Evolutionary conservation across 2,113 vertebrate genomes (phyloP).

Genomic region (Pantherophis guttatus): DNA sequence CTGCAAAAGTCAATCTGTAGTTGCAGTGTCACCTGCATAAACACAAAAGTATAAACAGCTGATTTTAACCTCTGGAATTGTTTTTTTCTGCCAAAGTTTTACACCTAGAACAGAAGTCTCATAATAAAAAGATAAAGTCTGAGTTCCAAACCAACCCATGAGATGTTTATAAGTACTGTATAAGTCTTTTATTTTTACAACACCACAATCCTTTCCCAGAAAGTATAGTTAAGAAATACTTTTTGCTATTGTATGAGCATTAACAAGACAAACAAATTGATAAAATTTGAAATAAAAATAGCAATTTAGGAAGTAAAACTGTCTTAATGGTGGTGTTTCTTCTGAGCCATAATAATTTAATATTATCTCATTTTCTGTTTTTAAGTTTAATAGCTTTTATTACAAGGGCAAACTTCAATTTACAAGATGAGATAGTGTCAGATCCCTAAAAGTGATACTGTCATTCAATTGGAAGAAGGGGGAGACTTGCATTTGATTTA

Average conservation of each 20-base stretch:
- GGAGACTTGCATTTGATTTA: too few species aligned
- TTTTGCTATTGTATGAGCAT: not conserved
- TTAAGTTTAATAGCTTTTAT: not conserved
- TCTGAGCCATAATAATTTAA: not conserved
- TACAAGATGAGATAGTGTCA: not conserved
- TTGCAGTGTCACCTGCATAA: not conserved
- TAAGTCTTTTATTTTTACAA: not conserved
- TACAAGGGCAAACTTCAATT: not conserved
- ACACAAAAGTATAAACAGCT: not conserved
- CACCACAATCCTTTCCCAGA: not conserved
- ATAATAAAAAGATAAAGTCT: not conserved
- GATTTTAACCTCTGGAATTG: not conserved
- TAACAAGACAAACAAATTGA: not conserved
- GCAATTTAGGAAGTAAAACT: not conserved
- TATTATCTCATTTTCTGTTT: not conserved
- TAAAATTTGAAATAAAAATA: not conserved
- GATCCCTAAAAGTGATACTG: too few species aligned
- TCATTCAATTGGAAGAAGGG: too few species aligned
- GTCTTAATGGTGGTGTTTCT: not conserved
- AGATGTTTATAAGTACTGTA: not conserved
- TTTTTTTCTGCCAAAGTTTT: not conserved
- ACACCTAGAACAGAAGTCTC: not conserved
- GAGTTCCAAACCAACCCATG: not conserved
- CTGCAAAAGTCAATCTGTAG: not conserved
- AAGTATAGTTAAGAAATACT: not conserved